Base-by-base conservation (phyloP, 2,113 vertebrate species). In the Oreochromis tanganicae region DNA sequence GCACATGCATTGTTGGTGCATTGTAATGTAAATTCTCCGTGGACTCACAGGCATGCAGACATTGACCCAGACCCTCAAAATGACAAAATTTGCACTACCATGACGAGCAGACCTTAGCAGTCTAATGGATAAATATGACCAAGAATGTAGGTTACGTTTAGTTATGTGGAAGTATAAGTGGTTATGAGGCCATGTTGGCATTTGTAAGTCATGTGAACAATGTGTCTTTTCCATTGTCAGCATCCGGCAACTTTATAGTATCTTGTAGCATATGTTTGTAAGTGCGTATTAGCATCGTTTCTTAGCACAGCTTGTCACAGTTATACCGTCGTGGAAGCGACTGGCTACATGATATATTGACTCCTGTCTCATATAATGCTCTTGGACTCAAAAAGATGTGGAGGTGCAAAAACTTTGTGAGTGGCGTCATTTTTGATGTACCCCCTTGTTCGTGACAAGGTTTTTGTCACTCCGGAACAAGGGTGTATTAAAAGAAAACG, bases 351-450 rank as follows among this genome's bases (percentile, higher is more conserved):
- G 2, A 73, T 46, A 73, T 29, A 46, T 11, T 46, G 41, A 29
- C 9, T 48, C 71, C 14, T 48, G 24, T 24, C 2, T 75, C 71
- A 75, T 50, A 5, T 19, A 46, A 29, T 75, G 71, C 43, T 75
- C 43, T 75, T 50, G 24, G 71, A 50, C 71, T 27, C 27, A 27
- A 27, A 27, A 27, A 27, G 85, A 91, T 95, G 89, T 85, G 81
- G 87, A 89, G 91, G 91, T 75, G 87, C 83, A 91, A 95, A 96
- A 95, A 96, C 93, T 95, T 96, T 95, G 85, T 92, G 95, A 96
- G 91, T 78, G 85, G 85, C 81, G 85, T 94, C 82, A 87, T 92
- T 91, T 95, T 95, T 95, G 92, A 96, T 95, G 93, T 94, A 86
- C 90, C 93, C 83, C 83, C 92, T 92, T 94, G 91, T 95, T 91